These are phyloP conservation scores for Cynodonichthys magdalenae DNA, from an alignment of 2,797 vertebrate species.

Conservation along the genomic window DNA sequence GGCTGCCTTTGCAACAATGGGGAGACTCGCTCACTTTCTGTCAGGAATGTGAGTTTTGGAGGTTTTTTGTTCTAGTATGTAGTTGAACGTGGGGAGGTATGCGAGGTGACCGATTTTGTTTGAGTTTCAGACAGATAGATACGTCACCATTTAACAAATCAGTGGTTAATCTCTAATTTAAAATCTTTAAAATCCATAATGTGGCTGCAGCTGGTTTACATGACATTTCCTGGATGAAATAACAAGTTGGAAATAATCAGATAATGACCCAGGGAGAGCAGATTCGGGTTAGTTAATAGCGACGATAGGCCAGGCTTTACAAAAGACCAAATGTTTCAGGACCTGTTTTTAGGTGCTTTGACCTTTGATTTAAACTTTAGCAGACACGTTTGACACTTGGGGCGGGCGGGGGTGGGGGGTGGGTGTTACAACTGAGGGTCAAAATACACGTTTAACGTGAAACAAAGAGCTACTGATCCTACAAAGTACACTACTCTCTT, in stretches of 20 bases:
- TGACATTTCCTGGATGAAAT: constrained; percentile 58
- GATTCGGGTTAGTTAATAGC: constrained; percentile 57
- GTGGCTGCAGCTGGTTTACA: constrained; percentile 29
- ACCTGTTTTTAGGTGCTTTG: constrained; percentile 37
- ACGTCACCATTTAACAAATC: constrained; percentile 3
- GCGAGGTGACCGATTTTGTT: constrained; percentile 58
- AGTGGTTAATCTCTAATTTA: constrained; percentile 33
- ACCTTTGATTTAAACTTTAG: constrained; percentile 41
- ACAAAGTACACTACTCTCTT: constrained; percentile 16
- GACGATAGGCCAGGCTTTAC: constrained; percentile 50
- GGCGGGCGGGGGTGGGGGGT: constrained; percentile 37
- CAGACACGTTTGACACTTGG: constrained; percentile 27
- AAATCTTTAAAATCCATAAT: constrained; percentile 49
- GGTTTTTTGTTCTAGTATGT: constrained; percentile 14
- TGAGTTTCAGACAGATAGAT: constrained; percentile 62
- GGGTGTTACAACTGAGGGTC: constrained; percentile 29
- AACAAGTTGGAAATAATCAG: constrained; percentile 56
- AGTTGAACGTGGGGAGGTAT: constrained; percentile 40
- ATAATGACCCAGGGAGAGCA: constrained; percentile 62
- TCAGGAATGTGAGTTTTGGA: background rate
- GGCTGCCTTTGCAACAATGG: constrained; percentile 16
- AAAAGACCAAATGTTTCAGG: constrained; percentile 48
- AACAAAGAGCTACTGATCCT: constrained; percentile 64
- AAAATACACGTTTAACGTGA: constrained; percentile 38
- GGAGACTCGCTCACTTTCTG: background rate